Evolutionary conservation across 2,888 invertebrate species (phyloP).

Genomic region (Gastracanthus pulcherrimus): DNA sequence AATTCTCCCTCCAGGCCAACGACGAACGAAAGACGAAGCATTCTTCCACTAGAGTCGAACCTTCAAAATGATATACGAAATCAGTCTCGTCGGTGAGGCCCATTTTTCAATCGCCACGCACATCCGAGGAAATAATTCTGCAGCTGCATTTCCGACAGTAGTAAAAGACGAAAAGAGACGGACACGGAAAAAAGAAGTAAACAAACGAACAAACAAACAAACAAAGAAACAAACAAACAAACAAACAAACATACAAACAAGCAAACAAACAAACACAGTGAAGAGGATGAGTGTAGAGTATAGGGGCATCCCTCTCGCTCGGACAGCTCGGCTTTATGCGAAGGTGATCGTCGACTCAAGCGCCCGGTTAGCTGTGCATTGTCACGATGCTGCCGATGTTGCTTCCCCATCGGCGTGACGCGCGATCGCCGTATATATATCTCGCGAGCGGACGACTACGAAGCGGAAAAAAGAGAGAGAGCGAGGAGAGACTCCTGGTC

Average conservation of each 20-base stretch:
- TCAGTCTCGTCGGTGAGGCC: conserved; percentile 7
- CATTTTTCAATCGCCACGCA: conserved; percentile 50
- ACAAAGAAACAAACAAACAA: conserved; percentile 19
- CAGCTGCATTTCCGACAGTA: conserved; percentile 35
- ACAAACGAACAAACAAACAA: conserved; percentile 4
- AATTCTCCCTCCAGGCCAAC: too few relatives aligned
- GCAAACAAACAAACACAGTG: conserved; percentile 16
- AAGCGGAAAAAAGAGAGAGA: conserved; percentile 15
- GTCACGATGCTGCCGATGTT: conserved; percentile 44
- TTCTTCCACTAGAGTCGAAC: conserved; percentile 1
- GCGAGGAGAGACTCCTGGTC: neutral
- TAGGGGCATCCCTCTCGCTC: neutral
- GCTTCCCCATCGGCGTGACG: conserved; percentile 23
- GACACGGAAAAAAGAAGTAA: neutral
- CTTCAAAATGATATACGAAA: conserved; percentile 46
- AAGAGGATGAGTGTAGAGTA: neutral
- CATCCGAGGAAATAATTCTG: conserved; percentile 24
- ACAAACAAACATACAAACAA: neutral
- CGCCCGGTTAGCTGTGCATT: conserved; percentile 36
- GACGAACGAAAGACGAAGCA: too few relatives aligned
- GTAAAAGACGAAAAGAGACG: conserved; percentile 21
- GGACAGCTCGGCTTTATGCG: conserved; percentile 3
- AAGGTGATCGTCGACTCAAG: conserved; percentile 34
- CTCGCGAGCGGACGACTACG: neutral
- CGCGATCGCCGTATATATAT: conserved; percentile 24